A percentile compares a stretch with the other conserved stretches of the same genome.
These are phyloP conservation scores for Hippoglossus stenolepis DNA, from an alignment of 2,113 vertebrate species.

Conservation along the genomic window DNA sequence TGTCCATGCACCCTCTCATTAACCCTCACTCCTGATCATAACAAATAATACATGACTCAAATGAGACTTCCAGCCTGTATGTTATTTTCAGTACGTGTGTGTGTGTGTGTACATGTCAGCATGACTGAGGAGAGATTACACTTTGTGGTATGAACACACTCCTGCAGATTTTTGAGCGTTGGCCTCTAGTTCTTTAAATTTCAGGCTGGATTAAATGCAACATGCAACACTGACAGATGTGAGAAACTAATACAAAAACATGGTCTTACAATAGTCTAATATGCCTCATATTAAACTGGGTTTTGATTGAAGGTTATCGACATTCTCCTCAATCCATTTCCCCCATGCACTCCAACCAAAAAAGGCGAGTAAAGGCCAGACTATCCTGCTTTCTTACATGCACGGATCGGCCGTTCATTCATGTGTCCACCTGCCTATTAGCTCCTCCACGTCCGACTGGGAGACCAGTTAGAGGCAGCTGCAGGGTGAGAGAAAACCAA, in stretches of 20 bases:
- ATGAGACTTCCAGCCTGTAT: not conserved
- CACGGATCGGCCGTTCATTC: slow-evolving; percentile 16
- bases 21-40: slow-evolving; percentile 32
- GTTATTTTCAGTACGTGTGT: slow-evolving; percentile 4
- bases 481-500: slow-evolving; percentile 27
- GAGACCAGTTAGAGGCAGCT: slow-evolving; percentile 32
- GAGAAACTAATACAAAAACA: slow-evolving; percentile 19
- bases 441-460: slow-evolving; percentile 12
- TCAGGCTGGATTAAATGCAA: slow-evolving; percentile 9
- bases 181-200: slow-evolving; percentile 20
- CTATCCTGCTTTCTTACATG: slow-evolving; percentile 9
- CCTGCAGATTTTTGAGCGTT: slow-evolving; percentile 7
- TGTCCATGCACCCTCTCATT: slow-evolving; percentile 33
- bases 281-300: not conserved
- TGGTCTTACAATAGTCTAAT: not conserved
- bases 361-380: not conserved
- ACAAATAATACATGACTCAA: slow-evolving; percentile 9
- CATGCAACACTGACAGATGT: not conserved
- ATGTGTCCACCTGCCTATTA: slow-evolving; percentile 34
- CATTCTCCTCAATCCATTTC: not conserved
- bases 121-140: not conserved
- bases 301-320: not conserved
- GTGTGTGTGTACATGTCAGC: not conserved
- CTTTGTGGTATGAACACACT: slow-evolving; percentile 4
- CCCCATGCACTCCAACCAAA: not conserved